Conservation (phyloP, 1,140 invertebrate genomes). For the Eubasilissa regina region DNA sequence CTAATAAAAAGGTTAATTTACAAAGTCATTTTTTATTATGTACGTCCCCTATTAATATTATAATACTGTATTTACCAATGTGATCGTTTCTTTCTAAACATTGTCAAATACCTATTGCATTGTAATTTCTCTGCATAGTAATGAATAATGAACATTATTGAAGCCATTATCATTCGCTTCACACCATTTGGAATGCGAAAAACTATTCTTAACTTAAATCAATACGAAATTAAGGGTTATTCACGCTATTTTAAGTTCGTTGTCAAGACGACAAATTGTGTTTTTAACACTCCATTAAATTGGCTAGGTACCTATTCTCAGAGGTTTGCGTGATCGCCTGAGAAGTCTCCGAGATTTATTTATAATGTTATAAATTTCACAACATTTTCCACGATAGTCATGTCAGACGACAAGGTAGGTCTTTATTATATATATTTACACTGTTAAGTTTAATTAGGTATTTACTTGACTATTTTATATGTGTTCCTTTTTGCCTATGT, state of each 20-base stretch:
- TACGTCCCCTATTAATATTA: too few relatives aligned
- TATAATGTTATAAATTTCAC: slow-evolving; percentile 6
- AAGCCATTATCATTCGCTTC: background rate
- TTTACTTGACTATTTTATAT: too few relatives aligned
- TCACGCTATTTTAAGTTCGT: slow-evolving; percentile 23
- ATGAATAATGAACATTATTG: too few relatives aligned
- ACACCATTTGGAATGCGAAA: slow-evolving; percentile 5
- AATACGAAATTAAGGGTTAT: slow-evolving; percentile 19
- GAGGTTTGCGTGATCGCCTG: slow-evolving; percentile 10
- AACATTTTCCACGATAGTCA: slow-evolving; percentile 27
- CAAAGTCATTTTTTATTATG: too few relatives aligned
- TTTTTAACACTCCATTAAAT: slow-evolving; percentile 20
- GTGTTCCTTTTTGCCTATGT: too few relatives aligned
- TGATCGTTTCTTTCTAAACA: too few relatives aligned
- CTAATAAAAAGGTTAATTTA: too few relatives aligned
- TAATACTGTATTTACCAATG: too few relatives aligned
- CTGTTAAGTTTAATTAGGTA: background rate
- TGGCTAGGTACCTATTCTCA: background rate
- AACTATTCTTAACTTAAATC: slow-evolving; percentile 35
- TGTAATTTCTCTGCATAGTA: too few relatives aligned
- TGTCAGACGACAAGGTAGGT: slow-evolving; percentile 29
- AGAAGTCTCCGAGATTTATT: background rate
- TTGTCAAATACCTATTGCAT: too few relatives aligned
- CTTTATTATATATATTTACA: background rate
- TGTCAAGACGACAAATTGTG: slow-evolving; percentile 35